Percentiles rank a stretch among this genome's conserved stretches.
Conservation (phyloP, 2,113 vertebrate genomes). For the Urocolius indicus region DNA sequence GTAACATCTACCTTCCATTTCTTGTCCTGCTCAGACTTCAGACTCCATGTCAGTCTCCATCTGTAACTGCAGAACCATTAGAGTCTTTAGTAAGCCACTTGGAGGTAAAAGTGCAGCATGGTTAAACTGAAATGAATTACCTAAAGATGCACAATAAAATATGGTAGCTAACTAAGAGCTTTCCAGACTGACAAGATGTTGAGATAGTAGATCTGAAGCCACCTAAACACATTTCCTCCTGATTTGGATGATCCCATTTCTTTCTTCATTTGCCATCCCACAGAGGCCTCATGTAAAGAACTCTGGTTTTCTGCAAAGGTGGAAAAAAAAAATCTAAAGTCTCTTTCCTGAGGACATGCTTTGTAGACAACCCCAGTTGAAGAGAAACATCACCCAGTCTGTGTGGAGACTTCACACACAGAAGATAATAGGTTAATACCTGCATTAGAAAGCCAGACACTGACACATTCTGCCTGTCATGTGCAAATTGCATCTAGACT, state of each 20-base stretch:
- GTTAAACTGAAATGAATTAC: neutral
- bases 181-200: neutral
- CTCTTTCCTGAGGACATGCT: neutral
- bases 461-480: accelerated
- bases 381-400: neutral
- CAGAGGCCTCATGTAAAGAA: neutral
- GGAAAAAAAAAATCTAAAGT: neutral
- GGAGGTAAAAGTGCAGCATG: neutral
- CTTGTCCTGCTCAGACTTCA: neutral
- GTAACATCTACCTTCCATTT: neutral
- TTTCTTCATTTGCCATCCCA: neutral
- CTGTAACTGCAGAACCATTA: accelerated
- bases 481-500: neutral
- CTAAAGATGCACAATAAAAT: neutral
- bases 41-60: neutral
- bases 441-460: neutral
- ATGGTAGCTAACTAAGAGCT: neutral
- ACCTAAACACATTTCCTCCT: neutral
- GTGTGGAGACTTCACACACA: neutral
- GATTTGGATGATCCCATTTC: neutral
- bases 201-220: neutral
- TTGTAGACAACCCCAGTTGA: neutral
- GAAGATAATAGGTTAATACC: neutral
- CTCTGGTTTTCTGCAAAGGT: neutral
- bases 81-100: neutral